Evolutionary conservation across 2,888 invertebrate genomes (phyloP), one percentile per base, ranked within the genome.

Genomic region (Cotesia congregata): DNA sequence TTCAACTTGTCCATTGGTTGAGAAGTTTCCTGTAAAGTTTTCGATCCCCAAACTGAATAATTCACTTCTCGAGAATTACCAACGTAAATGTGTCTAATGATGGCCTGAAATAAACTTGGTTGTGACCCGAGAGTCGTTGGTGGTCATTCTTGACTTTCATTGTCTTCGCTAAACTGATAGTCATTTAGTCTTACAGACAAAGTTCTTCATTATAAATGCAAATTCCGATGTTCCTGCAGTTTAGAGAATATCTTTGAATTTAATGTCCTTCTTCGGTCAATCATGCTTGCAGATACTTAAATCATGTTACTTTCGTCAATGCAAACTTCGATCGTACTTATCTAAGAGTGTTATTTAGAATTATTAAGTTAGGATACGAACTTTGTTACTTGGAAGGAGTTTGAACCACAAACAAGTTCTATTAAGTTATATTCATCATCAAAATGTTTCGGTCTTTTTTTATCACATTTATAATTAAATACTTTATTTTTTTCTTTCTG

Each of bases 51-150:
- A 65, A 62, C 61, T 30, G 59, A 39, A 67, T 12, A 41, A 50
- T 39, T 68, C 76, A 67, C 73, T 77, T 69, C 74, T 79, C 62
- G 72, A 74, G 76, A 82, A 83, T 82, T 82, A 83, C 80, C 83
- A 83, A 79, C 77, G 80, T 80, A 82, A 79, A 83, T 81, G 79
- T 75, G 73, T 80, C 77, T 69, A 76, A 80, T 77, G 80, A 50
- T 50, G 80, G 76, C 79, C 67, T 78, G 78, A 72, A 76, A 76
- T 74, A 50, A 50, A 50, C 50, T 79, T 80, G 73, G 61, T 68
- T 15, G 38, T 69, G 65, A 69, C 70, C 68, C 64, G 17, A 73
- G 73, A 70, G 60, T 77, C 71, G 69, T 40, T 61, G 50, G 41
- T 40, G 72, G 60, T 68, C 65, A 72, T 61, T 50, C 65, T 69